A percentile compares a stretch with the other conserved stretches of the same genome.
Conservation (phyloP, 2,113 vertebrate genomes). For the Naja naja region DNA sequence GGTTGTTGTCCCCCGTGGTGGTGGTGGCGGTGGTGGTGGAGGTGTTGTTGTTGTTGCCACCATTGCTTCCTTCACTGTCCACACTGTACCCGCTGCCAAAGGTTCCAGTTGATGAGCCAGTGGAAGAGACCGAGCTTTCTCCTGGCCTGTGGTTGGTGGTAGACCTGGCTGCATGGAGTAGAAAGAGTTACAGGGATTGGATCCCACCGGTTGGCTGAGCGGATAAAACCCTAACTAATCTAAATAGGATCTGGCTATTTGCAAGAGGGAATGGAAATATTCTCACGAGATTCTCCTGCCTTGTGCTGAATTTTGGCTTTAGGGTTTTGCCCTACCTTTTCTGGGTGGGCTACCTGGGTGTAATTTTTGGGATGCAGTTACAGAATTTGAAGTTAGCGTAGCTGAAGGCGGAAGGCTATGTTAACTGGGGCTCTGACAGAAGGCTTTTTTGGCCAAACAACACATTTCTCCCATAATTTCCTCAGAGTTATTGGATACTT, state of each 20-base stretch:
- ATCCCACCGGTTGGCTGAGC: background rate
- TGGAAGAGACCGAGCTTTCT: slow-evolving; percentile 84
- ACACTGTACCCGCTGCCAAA: slow-evolving; percentile 88
- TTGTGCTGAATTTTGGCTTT: slow-evolving; percentile 2
- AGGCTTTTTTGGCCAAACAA: background rate
- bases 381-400: background rate
- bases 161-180: slow-evolving; percentile 81
- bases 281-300: background rate
- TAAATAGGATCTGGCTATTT: background rate
- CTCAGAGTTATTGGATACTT: background rate
- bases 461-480: background rate
- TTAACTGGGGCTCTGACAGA: background rate
- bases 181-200: slow-evolving; percentile 46
- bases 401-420: background rate
- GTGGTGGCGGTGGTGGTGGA: background rate
- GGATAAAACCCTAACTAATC: background rate
- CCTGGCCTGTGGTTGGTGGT: slow-evolving; percentile 80
- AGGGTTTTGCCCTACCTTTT: background rate
- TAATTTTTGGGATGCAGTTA: background rate
- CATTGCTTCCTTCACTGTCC: slow-evolving; percentile 80
- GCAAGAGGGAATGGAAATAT: slow-evolving; percentile 19
- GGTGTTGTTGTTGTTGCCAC: too few species aligned
- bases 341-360: background rate
- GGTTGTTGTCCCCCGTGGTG: slow-evolving; percentile 84
- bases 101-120: slow-evolving; percentile 87